Evolutionary conservation across 1,140 invertebrate genomes (phyloP).

Genomic region (Drosophila lacteicornis): DNA sequence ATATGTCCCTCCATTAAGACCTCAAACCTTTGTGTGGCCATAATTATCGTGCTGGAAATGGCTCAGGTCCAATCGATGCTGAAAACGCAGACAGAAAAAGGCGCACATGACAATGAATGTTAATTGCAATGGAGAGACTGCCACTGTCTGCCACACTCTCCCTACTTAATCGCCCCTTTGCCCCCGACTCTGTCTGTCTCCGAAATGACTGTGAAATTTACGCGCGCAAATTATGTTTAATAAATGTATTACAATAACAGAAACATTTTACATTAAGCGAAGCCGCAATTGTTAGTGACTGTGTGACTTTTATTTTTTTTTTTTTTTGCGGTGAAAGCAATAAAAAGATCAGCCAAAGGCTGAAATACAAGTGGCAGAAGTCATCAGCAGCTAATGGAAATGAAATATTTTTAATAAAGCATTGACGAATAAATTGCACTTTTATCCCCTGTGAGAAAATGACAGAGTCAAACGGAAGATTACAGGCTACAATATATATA

Average conservation of each 20-base stretch:
- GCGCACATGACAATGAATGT: conserved; percentile 80
- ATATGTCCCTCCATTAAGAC: conserved; percentile 64
- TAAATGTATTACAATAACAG: conserved; percentile 77
- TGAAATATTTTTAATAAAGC: conserved; percentile 38
- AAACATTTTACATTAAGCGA: conserved; percentile 73
- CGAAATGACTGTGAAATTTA: conserved; percentile 62
- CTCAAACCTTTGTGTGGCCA: conserved; percentile 43
- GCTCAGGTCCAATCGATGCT: conserved; percentile 44
- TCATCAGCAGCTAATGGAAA: conserved; percentile 39
- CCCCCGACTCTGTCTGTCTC: not conserved
- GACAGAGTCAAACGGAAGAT: not conserved
- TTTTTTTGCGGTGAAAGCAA: conserved; percentile 41
- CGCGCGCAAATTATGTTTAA: conserved; percentile 77
- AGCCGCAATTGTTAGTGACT: conserved; percentile 48
- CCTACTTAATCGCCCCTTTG: conserved; percentile 15
- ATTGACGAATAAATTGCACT: conserved; percentile 19
- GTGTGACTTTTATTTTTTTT: conserved; percentile 9
- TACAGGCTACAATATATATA: not conserved
- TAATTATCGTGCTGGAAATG: conserved; percentile 77
- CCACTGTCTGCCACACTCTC: conserved; percentile 2
- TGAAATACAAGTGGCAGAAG: conserved; percentile 25
- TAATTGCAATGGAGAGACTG: conserved; percentile 64
- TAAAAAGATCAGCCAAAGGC: conserved; percentile 69
- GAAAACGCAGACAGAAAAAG: conserved; percentile 51
- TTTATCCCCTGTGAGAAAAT: conserved; percentile 2